Conservation (phyloP, 2,797 vertebrate genomes). For the Anisognathus igniventris region DNA sequence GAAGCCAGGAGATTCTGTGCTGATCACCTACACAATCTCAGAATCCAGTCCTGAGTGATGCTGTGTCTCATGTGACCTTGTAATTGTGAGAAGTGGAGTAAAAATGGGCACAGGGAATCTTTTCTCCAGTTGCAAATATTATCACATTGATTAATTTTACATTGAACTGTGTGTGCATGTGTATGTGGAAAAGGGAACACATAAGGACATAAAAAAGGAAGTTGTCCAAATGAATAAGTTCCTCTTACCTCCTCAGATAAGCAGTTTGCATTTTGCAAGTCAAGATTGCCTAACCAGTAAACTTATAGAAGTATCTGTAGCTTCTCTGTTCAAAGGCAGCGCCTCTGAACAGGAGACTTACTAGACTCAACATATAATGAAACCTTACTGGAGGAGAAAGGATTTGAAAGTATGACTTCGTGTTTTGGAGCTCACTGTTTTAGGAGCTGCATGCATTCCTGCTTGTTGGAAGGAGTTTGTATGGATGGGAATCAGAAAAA, state of each 20-base stretch:
- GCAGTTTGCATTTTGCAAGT: not conserved
- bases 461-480: not conserved
- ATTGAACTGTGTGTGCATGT: not conserved
- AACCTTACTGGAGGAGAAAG: not conserved
- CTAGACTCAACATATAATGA: not conserved
- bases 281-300: not conserved
- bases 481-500: not conserved
- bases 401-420: not conserved
- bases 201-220: not conserved
- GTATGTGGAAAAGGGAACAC: not conserved
- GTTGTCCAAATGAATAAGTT: slow-evolving; percentile 14
- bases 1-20: not conserved
- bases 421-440: not conserved
- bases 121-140: not conserved
- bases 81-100: not conserved
- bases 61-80: not conserved
- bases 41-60: not conserved
- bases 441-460: not conserved
- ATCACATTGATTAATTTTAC: not conserved
- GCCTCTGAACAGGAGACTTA: not conserved
- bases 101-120: not conserved
- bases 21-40: not conserved
- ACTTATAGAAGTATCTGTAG: not conserved
- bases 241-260: not conserved
- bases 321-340: not conserved